Base-by-base conservation (phyloP, 2,797 vertebrate species). In the Typhlichthys eigenmanni region DNA sequence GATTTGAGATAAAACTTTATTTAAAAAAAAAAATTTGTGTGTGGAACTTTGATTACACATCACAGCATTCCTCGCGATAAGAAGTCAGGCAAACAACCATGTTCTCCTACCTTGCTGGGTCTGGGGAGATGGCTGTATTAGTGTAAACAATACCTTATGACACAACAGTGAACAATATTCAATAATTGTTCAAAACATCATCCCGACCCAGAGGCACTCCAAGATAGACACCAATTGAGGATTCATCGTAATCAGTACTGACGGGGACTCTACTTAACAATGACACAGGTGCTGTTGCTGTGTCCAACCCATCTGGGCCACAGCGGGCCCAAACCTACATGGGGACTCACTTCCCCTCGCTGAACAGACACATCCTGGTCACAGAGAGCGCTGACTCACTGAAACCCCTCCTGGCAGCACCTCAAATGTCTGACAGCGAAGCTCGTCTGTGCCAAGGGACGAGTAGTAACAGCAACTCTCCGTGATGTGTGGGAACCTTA, bases 1-100 rank as follows among this genome's bases (percentile, higher is more conserved):
- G 76, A 69, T 76, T 85, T 53, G 75, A 87, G 84, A 86, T 58
- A 75, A 74, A 61, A 13, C 32, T 87, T 88, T 85, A 88, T 80
- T 88, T 24, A 0, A 24, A 61, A 82, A 83, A 83, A 83, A 65
- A 62, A 68, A 77, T 83, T 76, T 24, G 24, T 24, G 85, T 76
- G 75, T 78, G 34, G 1, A 74, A 85, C 69, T 69, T 69, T 55
- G 71, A 85, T 70, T 59, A 47, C 43, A 81, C 67, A 48, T 45
- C 19, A 74, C 73, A 77, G 71, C 79, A 81, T 58, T 61, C 55
- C 54, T 72, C 66, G 60, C 48, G 70, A 63, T 71, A 64, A 63
- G 59, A 70, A 60, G 64, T 71, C 55, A 75, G 60, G 62, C 49
- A 68, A 19, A 72, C 58, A 69, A 60, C 70, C 71, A 71, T 70